Evolutionary conservation across 2,113 vertebrate genomes (phyloP).

Genomic region (Menidia beryllina): DNA sequence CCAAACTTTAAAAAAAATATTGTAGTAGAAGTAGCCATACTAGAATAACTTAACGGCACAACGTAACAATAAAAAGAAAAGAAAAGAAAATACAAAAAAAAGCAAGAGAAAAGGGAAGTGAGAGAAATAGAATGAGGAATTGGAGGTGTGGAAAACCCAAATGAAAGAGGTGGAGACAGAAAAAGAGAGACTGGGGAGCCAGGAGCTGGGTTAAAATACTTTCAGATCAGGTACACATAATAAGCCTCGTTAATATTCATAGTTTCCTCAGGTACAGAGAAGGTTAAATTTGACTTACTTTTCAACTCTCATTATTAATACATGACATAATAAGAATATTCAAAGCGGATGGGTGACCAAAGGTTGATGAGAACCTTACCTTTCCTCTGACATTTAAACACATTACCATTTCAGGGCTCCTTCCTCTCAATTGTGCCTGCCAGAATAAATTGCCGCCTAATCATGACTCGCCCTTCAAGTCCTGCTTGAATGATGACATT

Average conservation of each 20-base stretch:
- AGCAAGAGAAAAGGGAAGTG: neutral
- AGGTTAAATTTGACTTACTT: slow-evolving; percentile 89
- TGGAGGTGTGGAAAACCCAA: neutral
- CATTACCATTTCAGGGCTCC: slow-evolving; percentile 83
- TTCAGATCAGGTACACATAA: slow-evolving; percentile 89
- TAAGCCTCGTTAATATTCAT: slow-evolving; percentile 88
- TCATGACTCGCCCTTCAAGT: slow-evolving; percentile 65
- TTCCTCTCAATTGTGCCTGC: slow-evolving; percentile 69
- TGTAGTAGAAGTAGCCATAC: no score
- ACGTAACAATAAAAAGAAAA: no score
- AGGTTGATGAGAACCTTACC: slow-evolving; percentile 86
- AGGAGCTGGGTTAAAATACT: slow-evolving; percentile 80
- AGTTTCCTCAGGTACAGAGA: slow-evolving; percentile 84
- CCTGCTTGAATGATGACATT: slow-evolving; percentile 77
- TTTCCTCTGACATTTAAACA: slow-evolving; percentile 87
- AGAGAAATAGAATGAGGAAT: neutral
- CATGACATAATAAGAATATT: slow-evolving; percentile 89
- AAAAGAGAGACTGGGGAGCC: slow-evolving; percentile 24
- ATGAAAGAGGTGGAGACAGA: neutral
- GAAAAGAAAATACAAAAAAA: neutral
- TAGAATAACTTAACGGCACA: no score
- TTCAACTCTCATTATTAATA: slow-evolving; percentile 87
- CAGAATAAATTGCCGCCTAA: slow-evolving; percentile 84
- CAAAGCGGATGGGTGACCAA: slow-evolving; percentile 84
- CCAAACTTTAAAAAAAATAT: no score